Conservation (phyloP, 2,888 invertebrate genomes). For the Platynereis dumerilii region DNA sequence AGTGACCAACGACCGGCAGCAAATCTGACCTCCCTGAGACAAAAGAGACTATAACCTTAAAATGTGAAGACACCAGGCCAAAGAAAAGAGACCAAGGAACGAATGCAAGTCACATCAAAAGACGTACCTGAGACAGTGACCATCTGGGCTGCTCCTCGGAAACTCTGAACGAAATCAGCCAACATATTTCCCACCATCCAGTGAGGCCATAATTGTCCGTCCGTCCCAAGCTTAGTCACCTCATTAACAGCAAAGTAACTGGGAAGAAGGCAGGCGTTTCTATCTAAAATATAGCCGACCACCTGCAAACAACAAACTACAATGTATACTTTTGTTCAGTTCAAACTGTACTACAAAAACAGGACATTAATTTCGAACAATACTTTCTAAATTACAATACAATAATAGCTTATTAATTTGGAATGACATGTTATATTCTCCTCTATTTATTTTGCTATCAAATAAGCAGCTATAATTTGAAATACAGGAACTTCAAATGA, state of each 20-base stretch:
- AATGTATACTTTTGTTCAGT: neutral
- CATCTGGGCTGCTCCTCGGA: conserved; percentile 93
- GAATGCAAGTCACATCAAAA: neutral
- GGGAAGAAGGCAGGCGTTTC: conserved; percentile 88
- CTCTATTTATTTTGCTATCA: no score
- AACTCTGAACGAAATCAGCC: conserved; percentile 89
- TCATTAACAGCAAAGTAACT: conserved; percentile 96
- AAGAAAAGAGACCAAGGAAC: neutral
- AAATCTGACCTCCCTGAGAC: conserved; percentile 77
- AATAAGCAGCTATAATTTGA: no score
- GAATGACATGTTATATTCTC: no score
- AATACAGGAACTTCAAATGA: no score
- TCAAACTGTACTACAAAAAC: no score
- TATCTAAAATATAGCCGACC: conserved; percentile 87
- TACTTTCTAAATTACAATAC: no score
- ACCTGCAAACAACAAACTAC: conserved; percentile 59
- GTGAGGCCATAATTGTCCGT: conserved; percentile 84
- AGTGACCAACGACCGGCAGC: conserved; percentile 87
- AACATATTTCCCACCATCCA: conserved; percentile 90
- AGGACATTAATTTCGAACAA: no score
- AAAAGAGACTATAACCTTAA: neutral
- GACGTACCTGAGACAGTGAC: conserved; percentile 74
- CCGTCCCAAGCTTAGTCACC: conserved; percentile 86
- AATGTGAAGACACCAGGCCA: neutral
- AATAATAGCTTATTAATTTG: no score